Base-by-base conservation (phyloP, 2,797 vertebrate species). In the Pipistrellus kuhlii region DNA sequence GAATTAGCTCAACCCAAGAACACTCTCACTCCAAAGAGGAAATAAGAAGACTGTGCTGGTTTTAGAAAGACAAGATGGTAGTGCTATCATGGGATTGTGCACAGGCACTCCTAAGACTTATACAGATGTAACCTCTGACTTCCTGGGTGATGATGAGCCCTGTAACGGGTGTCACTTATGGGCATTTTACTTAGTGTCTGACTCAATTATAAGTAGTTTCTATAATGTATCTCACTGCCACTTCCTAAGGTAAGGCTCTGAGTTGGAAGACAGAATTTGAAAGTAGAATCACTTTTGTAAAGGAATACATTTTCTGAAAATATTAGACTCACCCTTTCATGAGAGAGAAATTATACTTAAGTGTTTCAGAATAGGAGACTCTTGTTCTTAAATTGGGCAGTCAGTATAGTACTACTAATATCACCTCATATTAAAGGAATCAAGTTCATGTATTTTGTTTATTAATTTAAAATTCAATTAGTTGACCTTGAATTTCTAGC, bases 11-110 rank as follows among this genome's bases (percentile, higher is more conserved):
- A 75, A 46, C 13, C 30, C 75, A 76, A 66, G 32, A 9, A 88
- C n/a, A 21, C 27, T 91, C 10, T 71, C 17, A 44, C 0, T 75
- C 14, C 17, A 85, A 78, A 62, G 13, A 75, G 27, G 20, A 93
- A 88, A 48, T 6, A 85, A 32, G 6, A 66, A 46, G 17, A 72
- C 21, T 68, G 14, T 38, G 5, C 30, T 89, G 32, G 6, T 59
- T 92, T 62, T 86, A 81, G 68, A 90, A 94, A 83, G n/a, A 86
- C 46, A 80, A 73, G 44, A 84, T 85, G 6, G 11, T 17, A 55
- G 32, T 21, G 8, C 8, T 82, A 6, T 57, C 30, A 55, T 32
- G 30, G 9, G 15, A 62, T 17, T 15, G 4, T 80, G 8, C 2
- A 80, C 32, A 73, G n/a, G 27, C 30, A 15, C 1, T 64, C 48